Base-by-base conservation (phyloP, 92 coral and sea anemone genomes). In the Siderastrea siderea region DNA sequence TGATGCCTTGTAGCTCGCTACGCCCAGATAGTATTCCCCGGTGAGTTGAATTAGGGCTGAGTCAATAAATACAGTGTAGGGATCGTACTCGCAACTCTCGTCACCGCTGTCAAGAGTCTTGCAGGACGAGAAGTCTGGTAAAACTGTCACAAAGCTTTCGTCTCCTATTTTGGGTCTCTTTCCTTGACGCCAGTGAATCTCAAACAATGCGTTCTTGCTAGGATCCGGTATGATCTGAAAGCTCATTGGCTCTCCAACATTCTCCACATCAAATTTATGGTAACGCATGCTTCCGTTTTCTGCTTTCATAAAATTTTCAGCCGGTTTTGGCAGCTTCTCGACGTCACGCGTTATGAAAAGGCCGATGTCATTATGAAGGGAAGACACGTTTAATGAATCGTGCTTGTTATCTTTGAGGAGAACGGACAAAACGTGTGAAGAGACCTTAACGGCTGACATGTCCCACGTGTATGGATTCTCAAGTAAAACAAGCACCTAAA, bases 91-190 rank as follows among this genome's bases (percentile, higher is more conserved):
- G 58, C 94, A 91, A 15, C 4, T 52, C 60, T 64, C 46, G 1
- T 7, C 0, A 1, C 66, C 52, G 26, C 52, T 58, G 9, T 73
- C 65, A 19, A 47, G 69, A 71, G n/a, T 49, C 5, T 44, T 52
- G 5, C 94, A 91, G 15, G 89, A 55, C 45, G 94, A 82, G 51
- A 81, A 78, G 75, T 91, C 89, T 70, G 94, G 94, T 8, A 91
- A 10, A 57, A 75, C 89, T 15, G 78, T 60, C 10, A 88, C 84
- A 2, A 62, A 49, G 43, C 63, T 52, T 48, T 87, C 83, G 17
- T 16, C 53, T 57, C 84, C 75, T 1, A 51, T 48, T 15, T 52
- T 77, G 7, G 95, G 95, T 4, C 92, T 78, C 50, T 74, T 79
- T 16, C 74, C 80, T 12, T 58, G 6, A 51, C 89, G 80, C 76